Base-by-base conservation (phyloP, 2,113 vertebrate genomes). In the Pluvianellus socialis region DNA sequence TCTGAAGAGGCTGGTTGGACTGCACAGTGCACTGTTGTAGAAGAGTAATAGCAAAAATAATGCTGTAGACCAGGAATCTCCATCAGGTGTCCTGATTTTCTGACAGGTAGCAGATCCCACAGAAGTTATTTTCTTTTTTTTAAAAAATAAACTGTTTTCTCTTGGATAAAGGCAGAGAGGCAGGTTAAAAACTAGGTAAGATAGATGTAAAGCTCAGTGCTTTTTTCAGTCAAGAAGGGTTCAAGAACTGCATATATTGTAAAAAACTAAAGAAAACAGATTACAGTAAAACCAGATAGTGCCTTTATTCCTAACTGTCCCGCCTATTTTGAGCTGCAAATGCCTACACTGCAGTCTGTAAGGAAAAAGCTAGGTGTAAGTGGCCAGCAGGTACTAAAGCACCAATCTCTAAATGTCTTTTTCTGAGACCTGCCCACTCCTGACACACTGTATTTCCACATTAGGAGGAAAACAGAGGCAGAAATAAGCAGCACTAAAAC, bases 401-500 rank as follows among this genome's bases (percentile, higher is more conserved):
- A 56, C 17, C 16, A 30, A 5, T 55, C 56, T 75, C 38, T 79
- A 47, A 92, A 62, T 0, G 2, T 11, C 7, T 45, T 61, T 76
- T 79, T 65, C 56, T 71, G 75, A 84, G 24, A 49, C 38, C 76
- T 56, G 14, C 9, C 22, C 28, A 6, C 10, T 68, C 30, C 42
- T 67, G 32, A 32, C 8, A 10, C 10, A 20, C 22, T 1, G 0
- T 7, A 6, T 55, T 92, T 42, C 32, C 45, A 47, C 4, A 1
- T 27, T 56, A 42, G 56, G 35, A 88, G 30, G 23, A 66, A 93
- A 91, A 71, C 21, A 75, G 81, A 50, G 28, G 42, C 66, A 87
- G 71, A 75, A 79, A 67, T 30, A 53, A 63, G 45, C 47, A 86
- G 26, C n/a, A 91, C 40, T 21, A n/a, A 79, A 93, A 19, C 14